Conservation (phyloP, 2,888 invertebrate species). For the Psylliodes chrysocephalus region DNA sequence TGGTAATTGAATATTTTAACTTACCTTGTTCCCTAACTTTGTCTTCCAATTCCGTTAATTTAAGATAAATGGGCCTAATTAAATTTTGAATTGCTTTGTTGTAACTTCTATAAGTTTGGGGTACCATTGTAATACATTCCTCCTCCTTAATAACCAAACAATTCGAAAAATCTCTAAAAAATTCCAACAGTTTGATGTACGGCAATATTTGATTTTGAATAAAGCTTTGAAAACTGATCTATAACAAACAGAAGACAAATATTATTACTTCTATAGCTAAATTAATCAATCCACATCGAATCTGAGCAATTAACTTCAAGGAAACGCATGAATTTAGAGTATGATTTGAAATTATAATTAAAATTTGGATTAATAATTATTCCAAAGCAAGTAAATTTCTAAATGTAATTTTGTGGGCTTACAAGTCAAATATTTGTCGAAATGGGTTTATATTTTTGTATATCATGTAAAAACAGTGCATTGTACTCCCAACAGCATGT, state of each 20-base stretch:
- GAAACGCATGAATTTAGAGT: no score
- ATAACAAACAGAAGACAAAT: slow-evolving; percentile 33
- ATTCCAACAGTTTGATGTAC: slow-evolving; percentile 57
- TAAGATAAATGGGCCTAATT: slow-evolving; percentile 52
- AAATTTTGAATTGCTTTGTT: slow-evolving; percentile 52
- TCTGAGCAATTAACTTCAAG: no score
- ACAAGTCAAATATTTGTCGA: no score
- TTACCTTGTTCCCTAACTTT: slow-evolving; percentile 57
- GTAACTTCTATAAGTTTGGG: slow-evolving; percentile 59
- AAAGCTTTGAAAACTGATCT: slow-evolving; percentile 52
- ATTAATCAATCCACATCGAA: no score
- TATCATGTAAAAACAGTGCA: no score
- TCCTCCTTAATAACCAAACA: slow-evolving; percentile 37
- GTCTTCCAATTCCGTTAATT: slow-evolving; percentile 55
- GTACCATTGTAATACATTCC: slow-evolving; percentile 38
- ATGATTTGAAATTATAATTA: no score
- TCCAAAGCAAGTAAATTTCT: no score
- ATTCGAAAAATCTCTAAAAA: slow-evolving; percentile 55
- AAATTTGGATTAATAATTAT: no score
- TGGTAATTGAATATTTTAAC: background rate
- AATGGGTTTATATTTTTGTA: no score
- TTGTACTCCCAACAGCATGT: no score
- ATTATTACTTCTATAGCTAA: no score
- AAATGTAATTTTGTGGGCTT: no score
- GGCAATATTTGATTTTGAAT: slow-evolving; percentile 55